Evolutionary conservation across 2,113 vertebrate species (phyloP), one percentile per base, ranked within the genome.

Genomic region (Toxostoma redivivum): DNA sequence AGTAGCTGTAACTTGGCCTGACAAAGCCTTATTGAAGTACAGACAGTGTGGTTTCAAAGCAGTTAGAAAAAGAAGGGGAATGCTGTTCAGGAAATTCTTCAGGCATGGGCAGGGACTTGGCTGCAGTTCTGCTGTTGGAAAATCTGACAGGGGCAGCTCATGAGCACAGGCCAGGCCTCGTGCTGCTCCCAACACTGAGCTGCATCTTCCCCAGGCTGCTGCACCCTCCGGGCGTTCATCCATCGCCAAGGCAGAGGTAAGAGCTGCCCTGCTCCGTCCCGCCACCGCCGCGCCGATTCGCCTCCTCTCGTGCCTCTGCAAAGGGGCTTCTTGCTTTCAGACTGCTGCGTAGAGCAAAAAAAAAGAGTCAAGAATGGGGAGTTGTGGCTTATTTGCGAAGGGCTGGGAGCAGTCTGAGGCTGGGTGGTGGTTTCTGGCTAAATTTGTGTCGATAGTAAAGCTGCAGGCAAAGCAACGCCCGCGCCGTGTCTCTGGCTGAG

Each of bases 91-190:
- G 98, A 99, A 99, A 98, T 98, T 98, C 98, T 98, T 98, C 97
- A 98, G 98, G 98, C 98, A 96, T 98, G 98, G 98, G 98, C 98
- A 98, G 98, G 98, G 98, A 98, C 98, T 99, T 98, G 98, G 98
- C 98, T 95, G 97, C 97, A 73, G 74, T 97, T 98, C 97, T 98
- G 96, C 98, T 97, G 97, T 83, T 99, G 99, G 99, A 99, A 99
- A 99, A 98, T 98, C 98, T 99, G 98, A 99, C 98, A 97, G 96
- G 97, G 97, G 97, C 96, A 97, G 98, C 97, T 98, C 96, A 95
- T 97, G 97, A 98, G 62, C 91, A 11, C 90, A 94, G 98, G 97
- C 97, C 90, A 96, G 98, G 98, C 98, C 98, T 98, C 97, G 97
- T 97, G 97, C 91, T 94, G 81, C 97, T 96, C 96, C 10, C 92